Percentiles rank a stretch among this genome's conserved stretches.
Evolutionary conservation across 2,888 invertebrate species (phyloP).

Genomic region (Drosophila formosana): DNA sequence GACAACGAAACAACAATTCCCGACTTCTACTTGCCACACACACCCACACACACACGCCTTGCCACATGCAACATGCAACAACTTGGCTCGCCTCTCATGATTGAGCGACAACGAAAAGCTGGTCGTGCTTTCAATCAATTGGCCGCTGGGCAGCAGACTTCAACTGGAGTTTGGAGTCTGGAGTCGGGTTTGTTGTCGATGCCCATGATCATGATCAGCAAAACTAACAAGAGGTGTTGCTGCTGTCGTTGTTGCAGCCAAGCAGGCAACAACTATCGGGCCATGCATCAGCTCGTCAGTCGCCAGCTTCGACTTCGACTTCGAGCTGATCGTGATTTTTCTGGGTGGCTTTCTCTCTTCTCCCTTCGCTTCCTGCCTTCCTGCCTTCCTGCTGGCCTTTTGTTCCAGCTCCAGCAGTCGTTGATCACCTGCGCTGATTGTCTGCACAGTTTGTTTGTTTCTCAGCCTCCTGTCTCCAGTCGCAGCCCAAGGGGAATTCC

Average conservation of each 20-base stretch:
- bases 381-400: conserved; percentile 22
- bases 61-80: conserved; percentile 57
- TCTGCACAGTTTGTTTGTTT: conserved; percentile 70
- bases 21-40: neutral
- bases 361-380: neutral
- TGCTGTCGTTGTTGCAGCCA: conserved; percentile 62
- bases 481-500: conserved; percentile 64
- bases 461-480: conserved; percentile 29
- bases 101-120: conserved; percentile 68
- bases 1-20: conserved; percentile 20
- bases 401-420: conserved; percentile 33
- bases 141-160: conserved; percentile 34
- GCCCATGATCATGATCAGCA: conserved; percentile 76
- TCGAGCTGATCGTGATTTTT: conserved; percentile 67
- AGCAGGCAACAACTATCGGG: conserved; percentile 36
- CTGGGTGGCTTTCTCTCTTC: conserved; percentile 61
- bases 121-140: conserved; percentile 63
- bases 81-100: conserved; percentile 64
- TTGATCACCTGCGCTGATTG: conserved; percentile 57
- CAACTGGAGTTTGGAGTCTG: conserved; percentile 13
- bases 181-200: conserved; percentile 15
- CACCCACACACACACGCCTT: conserved; percentile 8
- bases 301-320: conserved; percentile 8
- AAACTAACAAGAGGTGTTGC: conserved; percentile 83
- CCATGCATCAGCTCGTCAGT: conserved; percentile 63